Conservation (phyloP, 2,113 vertebrate species). For the Pteropus alecto region DNA sequence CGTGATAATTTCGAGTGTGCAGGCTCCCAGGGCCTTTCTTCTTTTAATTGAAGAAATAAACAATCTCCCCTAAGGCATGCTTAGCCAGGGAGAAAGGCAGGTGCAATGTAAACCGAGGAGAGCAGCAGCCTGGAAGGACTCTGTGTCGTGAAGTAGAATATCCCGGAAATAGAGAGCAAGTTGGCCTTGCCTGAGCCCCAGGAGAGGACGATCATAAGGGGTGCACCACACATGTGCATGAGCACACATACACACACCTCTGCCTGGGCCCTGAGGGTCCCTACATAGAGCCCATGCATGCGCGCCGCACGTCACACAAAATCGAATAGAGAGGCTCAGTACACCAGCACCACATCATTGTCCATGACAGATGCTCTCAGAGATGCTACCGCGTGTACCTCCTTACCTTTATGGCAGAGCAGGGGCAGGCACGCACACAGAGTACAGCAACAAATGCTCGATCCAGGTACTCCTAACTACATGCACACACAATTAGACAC, state of each 20-base stretch:
- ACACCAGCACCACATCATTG: too few relatives aligned
- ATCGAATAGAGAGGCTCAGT: background rate
- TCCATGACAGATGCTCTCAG: background rate
- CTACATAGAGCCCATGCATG: background rate
- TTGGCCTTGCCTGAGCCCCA: background rate
- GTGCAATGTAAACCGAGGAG: background rate
- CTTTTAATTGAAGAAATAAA: conserved; percentile 71
- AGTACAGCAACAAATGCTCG: background rate
- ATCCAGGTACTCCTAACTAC: background rate
- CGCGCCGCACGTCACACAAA: background rate
- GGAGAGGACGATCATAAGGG: background rate
- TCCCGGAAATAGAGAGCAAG: background rate
- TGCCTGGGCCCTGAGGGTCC: background rate
- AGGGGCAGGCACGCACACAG: background rate
- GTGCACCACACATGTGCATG: rapidly evolving
- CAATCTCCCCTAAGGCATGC: background rate
- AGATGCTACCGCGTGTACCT: background rate
- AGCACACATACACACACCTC: rapidly evolving
- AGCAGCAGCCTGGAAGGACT: background rate
- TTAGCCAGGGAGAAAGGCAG: background rate
- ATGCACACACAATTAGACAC: background rate
- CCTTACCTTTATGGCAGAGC: background rate
- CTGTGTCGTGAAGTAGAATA: background rate
- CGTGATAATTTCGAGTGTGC: background rate
- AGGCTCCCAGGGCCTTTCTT: conserved; percentile 29